Evolutionary conservation across 2,888 invertebrate species (phyloP).

Genomic region (Eucera pruinosa): DNA sequence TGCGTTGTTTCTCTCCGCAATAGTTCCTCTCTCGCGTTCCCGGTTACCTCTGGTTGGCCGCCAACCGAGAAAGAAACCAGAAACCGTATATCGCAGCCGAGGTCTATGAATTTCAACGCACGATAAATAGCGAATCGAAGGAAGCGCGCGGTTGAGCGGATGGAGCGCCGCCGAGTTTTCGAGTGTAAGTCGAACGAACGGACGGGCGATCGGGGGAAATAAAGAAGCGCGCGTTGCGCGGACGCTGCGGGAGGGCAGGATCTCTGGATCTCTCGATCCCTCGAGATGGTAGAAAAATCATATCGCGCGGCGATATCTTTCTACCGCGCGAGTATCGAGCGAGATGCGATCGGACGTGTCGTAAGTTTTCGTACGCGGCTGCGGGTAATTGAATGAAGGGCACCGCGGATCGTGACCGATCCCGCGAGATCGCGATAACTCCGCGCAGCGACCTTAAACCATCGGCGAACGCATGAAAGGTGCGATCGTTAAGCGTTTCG

Average conservation of each 20-base stretch:
- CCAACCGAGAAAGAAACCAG: background rate
- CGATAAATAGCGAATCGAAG: background rate
- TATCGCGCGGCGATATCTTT: slow-evolving; percentile 16
- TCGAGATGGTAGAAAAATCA: slow-evolving; percentile 18
- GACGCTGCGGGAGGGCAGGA: slow-evolving; percentile 40
- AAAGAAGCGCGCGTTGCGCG: slow-evolving; percentile 23
- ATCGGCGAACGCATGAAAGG: too few species aligned
- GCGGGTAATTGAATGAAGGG: slow-evolving; percentile 43
- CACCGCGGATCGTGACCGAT: slow-evolving; percentile 28
- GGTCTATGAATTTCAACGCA: background rate
- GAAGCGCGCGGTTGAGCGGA: too few species aligned
- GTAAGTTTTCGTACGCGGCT: slow-evolving; percentile 39
- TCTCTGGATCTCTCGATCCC: slow-evolving; percentile 38
- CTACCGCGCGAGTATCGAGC: slow-evolving; percentile 8
- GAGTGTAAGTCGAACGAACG: background rate
- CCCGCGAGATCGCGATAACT: slow-evolving; percentile 19
- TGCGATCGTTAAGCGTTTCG: too few species aligned
- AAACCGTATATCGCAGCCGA: background rate
- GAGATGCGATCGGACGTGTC: slow-evolving; percentile 41
- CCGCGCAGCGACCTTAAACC: too few species aligned
- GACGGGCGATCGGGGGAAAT: background rate
- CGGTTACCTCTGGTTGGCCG: background rate
- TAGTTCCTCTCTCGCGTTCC: background rate
- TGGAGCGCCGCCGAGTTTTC: too few species aligned
- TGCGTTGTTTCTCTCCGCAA: too few species aligned